Percentiles rank a stretch among this genome's conserved stretches.
phyloP scores from a whole-genome alignment of 2,797 vertebrate genomes.

The Arnoldichthys spilopterus region DNA sequence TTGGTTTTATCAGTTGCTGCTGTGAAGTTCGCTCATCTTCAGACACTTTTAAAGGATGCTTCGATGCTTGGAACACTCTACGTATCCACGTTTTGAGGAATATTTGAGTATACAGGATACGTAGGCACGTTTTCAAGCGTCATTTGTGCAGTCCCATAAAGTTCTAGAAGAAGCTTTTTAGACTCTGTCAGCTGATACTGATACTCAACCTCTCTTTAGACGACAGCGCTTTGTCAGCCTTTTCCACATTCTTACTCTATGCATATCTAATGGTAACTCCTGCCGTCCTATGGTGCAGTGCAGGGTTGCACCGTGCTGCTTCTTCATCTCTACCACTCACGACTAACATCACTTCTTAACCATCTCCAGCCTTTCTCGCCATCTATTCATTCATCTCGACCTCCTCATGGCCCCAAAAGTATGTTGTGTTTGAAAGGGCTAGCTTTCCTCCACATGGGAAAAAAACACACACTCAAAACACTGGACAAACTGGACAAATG shows the following conservation, averaged over 20 bases:
- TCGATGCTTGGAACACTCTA: slow-evolving; percentile 27
- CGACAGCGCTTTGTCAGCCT: slow-evolving; percentile 30
- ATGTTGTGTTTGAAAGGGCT: slow-evolving; percentile 75
- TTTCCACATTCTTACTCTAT: slow-evolving; percentile 58
- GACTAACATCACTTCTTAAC: slow-evolving; percentile 52
- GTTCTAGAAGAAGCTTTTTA: slow-evolving; percentile 41
- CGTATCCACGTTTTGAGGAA: slow-evolving; percentile 29
- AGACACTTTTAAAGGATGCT: slow-evolving; percentile 25
- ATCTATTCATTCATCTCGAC: slow-evolving; percentile 59
- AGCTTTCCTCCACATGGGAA: slow-evolving; percentile 57
- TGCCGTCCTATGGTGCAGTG: slow-evolving; percentile 53
- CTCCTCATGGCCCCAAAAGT: slow-evolving; percentile 43
- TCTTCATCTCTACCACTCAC: slow-evolving; percentile 39
- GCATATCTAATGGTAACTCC: slow-evolving; percentile 56
- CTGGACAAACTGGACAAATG: slow-evolving; percentile 51
- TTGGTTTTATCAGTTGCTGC: slow-evolving; percentile 48
- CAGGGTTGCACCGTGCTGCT: slow-evolving; percentile 55
- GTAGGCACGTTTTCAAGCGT: not conserved
- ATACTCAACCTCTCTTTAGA: slow-evolving; percentile 51
- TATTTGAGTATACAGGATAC: not conserved
- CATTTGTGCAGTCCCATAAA: slow-evolving; percentile 11
- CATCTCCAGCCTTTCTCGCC: slow-evolving; percentile 41
- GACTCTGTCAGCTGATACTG: slow-evolving; percentile 15
- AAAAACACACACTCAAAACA: not conserved
- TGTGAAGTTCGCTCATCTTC: slow-evolving; percentile 32